Evolutionary conservation across 2,113 vertebrate species (phyloP).

Genomic region (Ictalurus furcatus): DNA sequence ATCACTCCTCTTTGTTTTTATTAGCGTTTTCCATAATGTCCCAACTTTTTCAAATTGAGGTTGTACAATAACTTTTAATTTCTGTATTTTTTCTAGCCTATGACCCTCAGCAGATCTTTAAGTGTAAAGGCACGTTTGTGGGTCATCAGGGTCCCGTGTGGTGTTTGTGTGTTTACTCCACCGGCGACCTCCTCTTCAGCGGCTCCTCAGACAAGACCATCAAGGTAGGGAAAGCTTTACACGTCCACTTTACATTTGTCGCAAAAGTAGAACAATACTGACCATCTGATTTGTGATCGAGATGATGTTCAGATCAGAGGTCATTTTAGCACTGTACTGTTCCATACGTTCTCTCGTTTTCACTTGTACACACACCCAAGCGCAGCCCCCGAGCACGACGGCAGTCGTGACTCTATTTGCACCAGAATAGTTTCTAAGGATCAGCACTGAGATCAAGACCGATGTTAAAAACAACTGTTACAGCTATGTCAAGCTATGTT

Average conservation of each 20-base stretch:
- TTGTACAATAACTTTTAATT: neutral
- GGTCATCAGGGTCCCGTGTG: conserved; percentile 98
- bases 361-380: no score
- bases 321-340: neutral
- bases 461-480: neutral
- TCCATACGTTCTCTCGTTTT: neutral
- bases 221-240: conserved; percentile 75
- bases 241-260: neutral
- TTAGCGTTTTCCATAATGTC: no score
- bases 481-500: neutral
- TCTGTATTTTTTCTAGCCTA: conserved; percentile 78
- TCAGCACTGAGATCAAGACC: neutral
- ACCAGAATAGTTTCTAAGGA: neutral
- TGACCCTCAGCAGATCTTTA: conserved; percentile 99
- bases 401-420: neutral
- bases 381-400: neutral
- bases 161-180: conserved; percentile 98
- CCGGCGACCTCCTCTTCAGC: conserved; percentile 95
- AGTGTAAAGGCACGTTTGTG: conserved; percentile 98
- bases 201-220: conserved; percentile 99
- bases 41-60: no score
- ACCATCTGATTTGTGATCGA: neutral
- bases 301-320: neutral
- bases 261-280: neutral
- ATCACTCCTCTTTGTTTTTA: no score